These are phyloP conservation scores for Telenomus remus DNA, from an alignment of 1,140 invertebrate genomes.

Conservation along the genomic window DNA sequence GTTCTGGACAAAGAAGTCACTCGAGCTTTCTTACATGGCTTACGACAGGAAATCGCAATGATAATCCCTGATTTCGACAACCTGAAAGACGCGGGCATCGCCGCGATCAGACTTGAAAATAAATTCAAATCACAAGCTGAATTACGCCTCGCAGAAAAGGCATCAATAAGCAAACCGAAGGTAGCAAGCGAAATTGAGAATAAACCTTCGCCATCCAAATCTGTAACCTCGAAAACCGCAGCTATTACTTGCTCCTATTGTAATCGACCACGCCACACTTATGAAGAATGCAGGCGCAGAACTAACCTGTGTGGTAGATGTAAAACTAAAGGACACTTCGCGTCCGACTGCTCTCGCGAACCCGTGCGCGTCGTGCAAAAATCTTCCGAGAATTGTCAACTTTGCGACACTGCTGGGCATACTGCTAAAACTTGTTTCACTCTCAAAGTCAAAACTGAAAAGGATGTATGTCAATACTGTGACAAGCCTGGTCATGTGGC, in stretches of 20 bases:
- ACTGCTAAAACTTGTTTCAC: slow-evolving; percentile 5
- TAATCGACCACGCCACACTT: too few species aligned
- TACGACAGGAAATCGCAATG: slow-evolving; percentile 1
- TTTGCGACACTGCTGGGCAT: neutral
- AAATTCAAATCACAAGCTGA: neutral
- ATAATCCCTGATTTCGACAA: neutral
- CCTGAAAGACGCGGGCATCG: neutral
- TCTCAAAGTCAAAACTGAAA: neutral
- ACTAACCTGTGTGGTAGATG: too few species aligned
- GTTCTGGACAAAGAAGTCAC: slow-evolving; percentile 6
- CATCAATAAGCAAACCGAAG: too few species aligned
- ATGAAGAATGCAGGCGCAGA: too few species aligned
- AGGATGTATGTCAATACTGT: neutral
- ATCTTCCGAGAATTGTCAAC: slow-evolving; percentile 1
- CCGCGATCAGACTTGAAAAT: slow-evolving; percentile 2
- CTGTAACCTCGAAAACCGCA: too few species aligned
- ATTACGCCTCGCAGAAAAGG: neutral
- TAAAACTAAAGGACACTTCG: neutral
- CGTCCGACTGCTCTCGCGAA: too few species aligned
- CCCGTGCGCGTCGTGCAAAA: too few species aligned
- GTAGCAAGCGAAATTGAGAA: too few species aligned
- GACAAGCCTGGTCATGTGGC: neutral
- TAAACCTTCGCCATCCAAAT: too few species aligned
- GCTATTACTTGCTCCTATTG: too few species aligned
- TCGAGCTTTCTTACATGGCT: slow-evolving; percentile 10